Evolutionary conservation across 2,113 vertebrate genomes (phyloP).

Genomic region (Aramus guarauna): DNA sequence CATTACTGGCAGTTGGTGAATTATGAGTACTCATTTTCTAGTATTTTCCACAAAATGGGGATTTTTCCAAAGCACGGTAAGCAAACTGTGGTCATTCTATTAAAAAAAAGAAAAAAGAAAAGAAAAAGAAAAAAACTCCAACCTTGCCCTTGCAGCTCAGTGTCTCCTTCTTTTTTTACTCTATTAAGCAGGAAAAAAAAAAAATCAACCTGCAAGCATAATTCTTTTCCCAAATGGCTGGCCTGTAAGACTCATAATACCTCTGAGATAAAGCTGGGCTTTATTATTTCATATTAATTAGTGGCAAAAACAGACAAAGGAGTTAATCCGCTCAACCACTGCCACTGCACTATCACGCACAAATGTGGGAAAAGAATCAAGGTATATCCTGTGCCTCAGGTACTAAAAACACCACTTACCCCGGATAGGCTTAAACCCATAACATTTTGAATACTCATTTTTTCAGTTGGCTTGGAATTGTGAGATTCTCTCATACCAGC

Average conservation of each 20-base stretch:
- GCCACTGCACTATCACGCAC: background rate
- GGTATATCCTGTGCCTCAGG: background rate
- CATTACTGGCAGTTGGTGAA: background rate
- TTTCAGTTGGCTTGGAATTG: background rate
- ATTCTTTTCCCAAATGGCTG: background rate
- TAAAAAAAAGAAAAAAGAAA: background rate
- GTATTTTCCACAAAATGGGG: background rate
- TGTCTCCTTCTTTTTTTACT: background rate
- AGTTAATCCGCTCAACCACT: background rate
- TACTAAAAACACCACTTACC: background rate
- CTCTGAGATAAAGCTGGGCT: background rate
- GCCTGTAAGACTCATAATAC: background rate
- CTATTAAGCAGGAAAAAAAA: background rate
- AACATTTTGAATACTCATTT: background rate
- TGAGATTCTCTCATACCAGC: background rate
- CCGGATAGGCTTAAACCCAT: background rate
- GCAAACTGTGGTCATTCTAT: background rate
- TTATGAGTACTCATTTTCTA: background rate
- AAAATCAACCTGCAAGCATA: background rate
- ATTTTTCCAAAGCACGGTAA: background rate
- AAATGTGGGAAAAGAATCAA: background rate
- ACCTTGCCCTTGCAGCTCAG: background rate
- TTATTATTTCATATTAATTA: constrained; percentile 17
- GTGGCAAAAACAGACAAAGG: background rate
- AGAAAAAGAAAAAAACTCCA: background rate